Evolutionary conservation across 2,888 invertebrate genomes (phyloP).

Genomic region (Drosophila trichaetosa): DNA sequence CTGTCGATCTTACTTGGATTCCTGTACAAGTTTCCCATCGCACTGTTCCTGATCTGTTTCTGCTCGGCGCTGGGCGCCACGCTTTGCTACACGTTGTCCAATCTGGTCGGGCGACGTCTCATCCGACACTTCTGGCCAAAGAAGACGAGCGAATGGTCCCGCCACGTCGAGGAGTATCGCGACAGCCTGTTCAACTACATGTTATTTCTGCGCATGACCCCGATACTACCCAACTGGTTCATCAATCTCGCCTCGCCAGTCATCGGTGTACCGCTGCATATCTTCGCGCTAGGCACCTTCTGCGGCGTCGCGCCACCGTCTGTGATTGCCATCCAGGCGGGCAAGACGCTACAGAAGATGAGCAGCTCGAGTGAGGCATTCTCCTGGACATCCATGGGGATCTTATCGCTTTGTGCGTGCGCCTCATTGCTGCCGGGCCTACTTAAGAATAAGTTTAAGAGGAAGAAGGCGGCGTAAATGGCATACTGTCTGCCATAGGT

Average conservation of each 20-base stretch:
- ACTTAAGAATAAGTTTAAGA: slow-evolving; percentile 91
- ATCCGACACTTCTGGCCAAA: slow-evolving; percentile 95
- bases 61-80: slow-evolving; percentile 99
- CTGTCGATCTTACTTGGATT: slow-evolving; percentile 98
- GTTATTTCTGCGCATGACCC: slow-evolving; percentile 98
- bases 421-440: slow-evolving; percentile 95
- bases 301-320: slow-evolving; percentile 98
- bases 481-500: neutral
- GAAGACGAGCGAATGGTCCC: slow-evolving; percentile 93
- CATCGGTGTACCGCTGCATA: slow-evolving; percentile 95
- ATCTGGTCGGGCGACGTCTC: slow-evolving; percentile 93
- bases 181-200: slow-evolving; percentile 97
- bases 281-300: slow-evolving; percentile 98
- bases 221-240: slow-evolving; percentile 99
- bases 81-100: slow-evolving; percentile 96
- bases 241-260: slow-evolving; percentile 94
- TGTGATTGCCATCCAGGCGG: slow-evolving; percentile 98
- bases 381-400: slow-evolving; percentile 93
- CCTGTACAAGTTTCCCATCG: slow-evolving; percentile 96
- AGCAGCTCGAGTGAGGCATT: slow-evolving; percentile 95
- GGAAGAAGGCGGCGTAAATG: slow-evolving; percentile 82
- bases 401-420: slow-evolving; percentile 92
- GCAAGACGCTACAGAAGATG: slow-evolving; percentile 96
- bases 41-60: slow-evolving; percentile 93
- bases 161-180: slow-evolving; percentile 93